Evolutionary conservation across 2,113 vertebrate genomes (phyloP).

Genomic region (Cyphomyrus plagiostoma): DNA sequence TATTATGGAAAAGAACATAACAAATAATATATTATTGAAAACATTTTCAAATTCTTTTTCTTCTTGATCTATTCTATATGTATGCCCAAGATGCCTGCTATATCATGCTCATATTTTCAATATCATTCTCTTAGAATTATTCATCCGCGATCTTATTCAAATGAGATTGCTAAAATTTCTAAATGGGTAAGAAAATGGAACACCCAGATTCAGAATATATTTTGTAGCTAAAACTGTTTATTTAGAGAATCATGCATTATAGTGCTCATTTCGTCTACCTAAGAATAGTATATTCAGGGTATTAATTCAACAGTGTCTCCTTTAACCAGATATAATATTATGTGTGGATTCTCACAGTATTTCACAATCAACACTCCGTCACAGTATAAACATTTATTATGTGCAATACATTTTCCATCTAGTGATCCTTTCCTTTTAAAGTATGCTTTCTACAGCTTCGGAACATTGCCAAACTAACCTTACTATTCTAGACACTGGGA

Average conservation of each 20-base stretch:
- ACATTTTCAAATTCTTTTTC: background rate
- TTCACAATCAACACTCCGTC: background rate
- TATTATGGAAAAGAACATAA: background rate
- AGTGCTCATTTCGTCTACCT: background rate
- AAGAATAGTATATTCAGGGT: background rate
- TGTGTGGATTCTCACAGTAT: background rate
- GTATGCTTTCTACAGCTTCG: background rate
- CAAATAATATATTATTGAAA: background rate
- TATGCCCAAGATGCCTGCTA: background rate
- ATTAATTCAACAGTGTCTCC: background rate
- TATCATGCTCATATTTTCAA: background rate
- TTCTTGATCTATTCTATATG: background rate
- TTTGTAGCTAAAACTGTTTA: background rate
- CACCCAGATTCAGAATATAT: background rate
- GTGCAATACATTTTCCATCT: background rate
- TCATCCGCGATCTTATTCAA: background rate
- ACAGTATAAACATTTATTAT: background rate
- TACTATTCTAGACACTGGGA: too few species aligned
- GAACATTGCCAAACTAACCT: too few species aligned
- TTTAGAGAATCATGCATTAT: background rate
- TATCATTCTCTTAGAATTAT: background rate
- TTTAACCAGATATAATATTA: background rate
- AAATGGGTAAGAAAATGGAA: conserved; percentile 1
- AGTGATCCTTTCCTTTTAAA: background rate
- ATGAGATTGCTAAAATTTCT: background rate